Conservation (phyloP, 2,113 vertebrate genomes). For the Psephotus haematonotus region DNA sequence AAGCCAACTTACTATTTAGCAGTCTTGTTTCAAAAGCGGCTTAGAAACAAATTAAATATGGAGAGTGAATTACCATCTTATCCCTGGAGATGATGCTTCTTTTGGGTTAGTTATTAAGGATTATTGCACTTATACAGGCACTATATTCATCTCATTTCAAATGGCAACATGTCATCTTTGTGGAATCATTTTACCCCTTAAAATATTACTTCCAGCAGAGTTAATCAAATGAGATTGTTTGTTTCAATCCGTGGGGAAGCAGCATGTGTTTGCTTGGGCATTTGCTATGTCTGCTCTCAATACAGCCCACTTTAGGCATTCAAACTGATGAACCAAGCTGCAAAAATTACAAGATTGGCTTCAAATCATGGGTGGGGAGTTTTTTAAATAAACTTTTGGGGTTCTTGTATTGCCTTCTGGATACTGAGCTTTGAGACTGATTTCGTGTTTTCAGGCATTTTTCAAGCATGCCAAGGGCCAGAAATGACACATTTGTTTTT, state of each 20-base stretch:
- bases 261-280: background rate
- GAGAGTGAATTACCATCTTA: constrained; percentile 57
- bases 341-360: background rate
- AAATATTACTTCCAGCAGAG: constrained; percentile 55
- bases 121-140: constrained; percentile 65
- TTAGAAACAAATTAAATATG: constrained; percentile 67
- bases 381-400: constrained; percentile 2
- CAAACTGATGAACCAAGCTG: background rate
- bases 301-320: background rate
- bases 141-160: constrained; percentile 60
- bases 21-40: constrained; percentile 53
- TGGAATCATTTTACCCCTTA: constrained; percentile 44
- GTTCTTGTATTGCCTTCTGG: constrained; percentile 2
- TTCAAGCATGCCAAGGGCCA: background rate
- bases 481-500: constrained; percentile 15
- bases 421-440: background rate
- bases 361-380: background rate
- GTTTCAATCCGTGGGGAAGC: constrained; percentile 2
- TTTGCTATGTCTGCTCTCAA: constrained; percentile 21
- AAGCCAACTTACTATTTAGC: constrained; percentile 51
- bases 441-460: constrained; percentile 10
- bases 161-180: constrained; percentile 58
- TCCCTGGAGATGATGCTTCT: constrained; percentile 57
- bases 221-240: constrained; percentile 57
- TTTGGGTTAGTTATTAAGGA: constrained; percentile 67